A percentile compares a stretch with the other conserved stretches of the same genome.
Evolutionary conservation across 2,797 vertebrate genomes (phyloP).

Genomic region (Sorex maritimensis): DNA sequence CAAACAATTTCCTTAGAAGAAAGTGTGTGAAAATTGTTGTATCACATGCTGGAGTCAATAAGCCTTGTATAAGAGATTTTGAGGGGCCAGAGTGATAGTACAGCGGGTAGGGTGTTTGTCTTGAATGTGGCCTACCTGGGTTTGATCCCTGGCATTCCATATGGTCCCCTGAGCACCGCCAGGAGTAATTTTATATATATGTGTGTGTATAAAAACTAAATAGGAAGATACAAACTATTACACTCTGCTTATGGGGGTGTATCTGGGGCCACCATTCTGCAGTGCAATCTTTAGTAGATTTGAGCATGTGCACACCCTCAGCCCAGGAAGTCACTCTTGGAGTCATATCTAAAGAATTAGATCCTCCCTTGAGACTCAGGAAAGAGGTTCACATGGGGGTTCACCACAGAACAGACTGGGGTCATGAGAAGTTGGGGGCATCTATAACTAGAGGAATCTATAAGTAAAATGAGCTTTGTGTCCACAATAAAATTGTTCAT

Average conservation of each 20-base stretch:
- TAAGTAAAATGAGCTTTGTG: constrained; percentile 12
- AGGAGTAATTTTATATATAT: no score
- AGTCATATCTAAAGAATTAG: background rate
- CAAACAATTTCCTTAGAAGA: no score
- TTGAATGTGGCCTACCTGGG: no score
- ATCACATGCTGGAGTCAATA: no score
- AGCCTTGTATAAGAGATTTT: no score
- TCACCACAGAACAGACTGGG: background rate
- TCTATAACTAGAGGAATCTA: constrained; percentile 34
- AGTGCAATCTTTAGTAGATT: background rate
- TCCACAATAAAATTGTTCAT: background rate
- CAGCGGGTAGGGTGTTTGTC: no score
- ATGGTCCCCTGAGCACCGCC: no score
- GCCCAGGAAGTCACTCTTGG: background rate
- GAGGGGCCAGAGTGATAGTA: no score
- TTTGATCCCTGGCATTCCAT: no score
- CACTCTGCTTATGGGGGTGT: background rate
- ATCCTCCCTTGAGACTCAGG: background rate
- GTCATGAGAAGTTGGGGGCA: constrained; percentile 8
- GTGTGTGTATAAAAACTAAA: background rate
- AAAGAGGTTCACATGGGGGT: background rate
- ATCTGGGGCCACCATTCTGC: background rate
- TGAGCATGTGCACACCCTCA: background rate
- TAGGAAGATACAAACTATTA: constrained; percentile 34
- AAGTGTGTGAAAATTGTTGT: no score